Base-by-base conservation (phyloP, 1,140 invertebrate genomes). In the Polypedilum vanderplanki region DNA sequence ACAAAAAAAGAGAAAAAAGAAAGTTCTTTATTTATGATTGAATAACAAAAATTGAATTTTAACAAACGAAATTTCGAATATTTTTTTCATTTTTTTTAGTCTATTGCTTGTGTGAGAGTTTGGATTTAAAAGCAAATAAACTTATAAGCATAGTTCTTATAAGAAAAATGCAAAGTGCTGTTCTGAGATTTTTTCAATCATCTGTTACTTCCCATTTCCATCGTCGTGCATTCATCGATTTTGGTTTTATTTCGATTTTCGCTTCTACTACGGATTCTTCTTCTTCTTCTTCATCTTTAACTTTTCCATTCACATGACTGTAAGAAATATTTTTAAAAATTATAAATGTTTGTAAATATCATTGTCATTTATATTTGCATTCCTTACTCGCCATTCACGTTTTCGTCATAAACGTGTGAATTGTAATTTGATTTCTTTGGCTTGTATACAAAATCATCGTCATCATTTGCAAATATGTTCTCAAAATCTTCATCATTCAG, bases 171-270 rank as follows among this genome's bases (percentile, higher is more conserved):
- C 24, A 33, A 33, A 33, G n/a, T n/a, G n/a, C n/a, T n/a, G n/a
- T n/a, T n/a, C n/a, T n/a, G n/a, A n/a, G 24, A 33, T 33, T 33
- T 33, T 33, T 33, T 33, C 24, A 33, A 33, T 33, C 24, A 33
- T 33, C 24, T 33, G 12, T 57, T 4, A 70, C 65, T 70, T 70
- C 65, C 65, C 65, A 70, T 22, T 70, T 70, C 65, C 65, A 70
- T n/a, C 65, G 65, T 70, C 65, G 20, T 20, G 65, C 65, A 20
- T 70, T 70, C 65, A 70, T 70, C 0, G 65, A 4, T 22, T 18
- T 22, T 18, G 65, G 65, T 70, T 70, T 22, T 10, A 22, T 22
- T 5, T 70, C 65, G 8, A 70, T 18, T 22, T 20, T 70, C 1
- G 17, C 65, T 70, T 70, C 65, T 18, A 20, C 17, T 22, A 20